Base-by-base conservation (phyloP, 2,888 invertebrate species). In the Peribatodes rhomboidaria region DNA sequence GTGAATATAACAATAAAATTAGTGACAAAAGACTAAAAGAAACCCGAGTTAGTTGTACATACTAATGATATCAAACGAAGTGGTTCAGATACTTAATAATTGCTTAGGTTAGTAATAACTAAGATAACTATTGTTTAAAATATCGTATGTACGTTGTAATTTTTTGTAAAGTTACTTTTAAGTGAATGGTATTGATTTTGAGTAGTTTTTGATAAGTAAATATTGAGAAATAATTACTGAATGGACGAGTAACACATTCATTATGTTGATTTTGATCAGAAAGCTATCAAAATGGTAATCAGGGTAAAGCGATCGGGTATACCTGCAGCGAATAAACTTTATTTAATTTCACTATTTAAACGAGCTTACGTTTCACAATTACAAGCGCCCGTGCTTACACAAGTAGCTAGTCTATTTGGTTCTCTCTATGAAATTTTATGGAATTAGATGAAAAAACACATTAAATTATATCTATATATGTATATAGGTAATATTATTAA, bases 141-240 rank as follows among this genome's bases (percentile, higher is more conserved):
- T 78, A 83, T 80, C 81, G 84, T 80, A 78, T 81, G 88, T 90
- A 88, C 81, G 88, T 90, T 90, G 89, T 89, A 89, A 87, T 87
- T 87, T 87, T 89, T 88, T 91, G 89, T 90, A 92, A 85, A 88
- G 84, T 89, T 89, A 86, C 75, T 87, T 83, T 86, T 88, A 89
- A 87, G 87, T 86, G 78, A 84, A 71, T 84, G 84, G 80, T 87
- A 83, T 85, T 89, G 75, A 84, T 86, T 89, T 89, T 80, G 82
- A 79, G 93, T 92, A 93, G 93, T 91, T 93, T 93, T 93, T 92
- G 90, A 92, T 92, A 92, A 91, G 89, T 90, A 87, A 90, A 87
- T 86, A 90, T 90, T 87, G 81, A 88, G 84, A 86, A 84, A 72
- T 83, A 83, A 82, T 84, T 76, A 79, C 75, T 78, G 77, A 80